Conservation (phyloP, 2,797 vertebrate species). For the Lophura swinhoii region DNA sequence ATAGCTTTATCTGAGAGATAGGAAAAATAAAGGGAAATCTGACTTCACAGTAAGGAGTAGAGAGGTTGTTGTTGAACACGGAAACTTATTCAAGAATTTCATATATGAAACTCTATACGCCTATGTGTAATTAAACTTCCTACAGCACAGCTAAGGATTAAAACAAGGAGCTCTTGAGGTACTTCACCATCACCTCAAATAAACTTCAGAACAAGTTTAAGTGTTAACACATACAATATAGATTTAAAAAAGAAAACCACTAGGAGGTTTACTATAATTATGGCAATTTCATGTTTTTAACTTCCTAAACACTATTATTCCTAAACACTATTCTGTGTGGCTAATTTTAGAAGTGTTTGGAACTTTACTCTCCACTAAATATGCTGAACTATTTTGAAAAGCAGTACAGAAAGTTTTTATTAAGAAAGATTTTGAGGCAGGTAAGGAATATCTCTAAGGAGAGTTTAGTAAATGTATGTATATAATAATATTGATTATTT, state of each 20-base stretch:
- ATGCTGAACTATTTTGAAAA: neutral
- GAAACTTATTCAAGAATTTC: neutral
- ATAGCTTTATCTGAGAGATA: neutral
- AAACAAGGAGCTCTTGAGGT: neutral
- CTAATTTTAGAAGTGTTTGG: neutral
- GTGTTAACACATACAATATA: neutral
- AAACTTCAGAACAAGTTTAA: neutral
- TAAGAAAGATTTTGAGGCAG: constrained; percentile 10
- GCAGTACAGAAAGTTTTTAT: neutral
- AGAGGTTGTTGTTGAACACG: neutral
- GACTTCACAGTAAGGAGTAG: neutral
- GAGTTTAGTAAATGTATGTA: constrained; percentile 19
- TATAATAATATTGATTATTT: constrained; percentile 63
- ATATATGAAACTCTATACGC: neutral
- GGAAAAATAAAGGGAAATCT: neutral
- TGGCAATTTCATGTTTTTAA: neutral
- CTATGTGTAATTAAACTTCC: neutral
- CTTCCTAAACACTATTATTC: neutral
- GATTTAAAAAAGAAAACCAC: neutral
- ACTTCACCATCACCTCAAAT: neutral
- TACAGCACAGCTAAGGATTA: neutral
- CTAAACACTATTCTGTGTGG: neutral
- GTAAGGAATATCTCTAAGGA: neutral
- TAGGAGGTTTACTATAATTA: neutral
- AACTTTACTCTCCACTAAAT: neutral